Conservation (phyloP, 2,113 vertebrate genomes). For the Callocephalon fimbriatum region DNA sequence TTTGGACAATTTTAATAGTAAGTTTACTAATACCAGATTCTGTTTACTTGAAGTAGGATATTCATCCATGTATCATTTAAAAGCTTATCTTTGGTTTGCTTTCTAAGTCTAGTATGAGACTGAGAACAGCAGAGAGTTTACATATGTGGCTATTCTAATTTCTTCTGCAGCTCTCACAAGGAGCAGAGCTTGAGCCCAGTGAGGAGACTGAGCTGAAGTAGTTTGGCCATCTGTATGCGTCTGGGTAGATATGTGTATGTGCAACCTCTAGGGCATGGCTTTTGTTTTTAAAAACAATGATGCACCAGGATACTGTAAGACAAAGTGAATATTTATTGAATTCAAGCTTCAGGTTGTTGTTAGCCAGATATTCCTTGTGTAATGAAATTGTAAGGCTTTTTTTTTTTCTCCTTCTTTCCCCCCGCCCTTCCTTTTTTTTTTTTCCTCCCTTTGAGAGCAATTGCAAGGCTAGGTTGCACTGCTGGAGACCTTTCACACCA, state of each 20-base stretch:
- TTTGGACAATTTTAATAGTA: not conserved
- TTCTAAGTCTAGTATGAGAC: not conserved
- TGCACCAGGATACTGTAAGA: not conserved
- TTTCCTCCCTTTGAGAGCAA: not conserved
- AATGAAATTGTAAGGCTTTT: not conserved
- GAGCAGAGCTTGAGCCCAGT: not conserved
- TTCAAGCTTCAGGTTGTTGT: not conserved
- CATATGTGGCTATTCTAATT: not conserved
- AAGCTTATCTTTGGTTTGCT: not conserved
- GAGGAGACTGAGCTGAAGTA: not conserved
- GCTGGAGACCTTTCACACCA: not conserved
- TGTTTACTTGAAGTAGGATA: not conserved
- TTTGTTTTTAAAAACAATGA: not conserved
- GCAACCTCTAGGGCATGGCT: not conserved
- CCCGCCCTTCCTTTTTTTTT: too few relatives aligned
- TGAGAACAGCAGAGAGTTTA: not conserved
- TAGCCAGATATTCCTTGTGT: not conserved
- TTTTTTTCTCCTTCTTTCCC: too few relatives aligned
- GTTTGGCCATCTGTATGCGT: not conserved
- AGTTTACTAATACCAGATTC: not conserved
- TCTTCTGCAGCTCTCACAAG: not conserved
- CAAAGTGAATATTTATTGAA: not conserved
- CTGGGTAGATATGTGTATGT: fast-evolving
- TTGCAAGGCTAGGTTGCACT: not conserved
- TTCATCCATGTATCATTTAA: not conserved